Percentiles rank a stretch among this genome's conserved stretches.
Conservation (phyloP, 2,797 vertebrate species). For the Hylomyscus alleni region DNA sequence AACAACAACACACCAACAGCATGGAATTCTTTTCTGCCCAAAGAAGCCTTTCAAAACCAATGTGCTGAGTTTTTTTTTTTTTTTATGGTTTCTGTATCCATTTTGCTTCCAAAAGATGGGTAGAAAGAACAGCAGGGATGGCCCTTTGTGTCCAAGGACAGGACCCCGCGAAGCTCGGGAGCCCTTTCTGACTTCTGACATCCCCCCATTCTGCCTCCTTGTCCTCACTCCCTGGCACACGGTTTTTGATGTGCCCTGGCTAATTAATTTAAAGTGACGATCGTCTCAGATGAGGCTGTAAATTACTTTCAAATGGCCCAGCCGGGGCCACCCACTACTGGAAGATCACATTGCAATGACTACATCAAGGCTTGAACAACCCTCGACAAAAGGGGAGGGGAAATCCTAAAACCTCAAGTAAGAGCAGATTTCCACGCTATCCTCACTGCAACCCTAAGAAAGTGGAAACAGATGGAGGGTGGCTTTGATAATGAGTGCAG, state of each 20-base stretch:
- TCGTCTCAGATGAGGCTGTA: constrained; percentile 88
- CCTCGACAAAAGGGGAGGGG: constrained; percentile 82
- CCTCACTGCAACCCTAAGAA: constrained; percentile 81
- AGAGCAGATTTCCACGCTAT: constrained; percentile 87
- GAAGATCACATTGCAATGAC: constrained; percentile 86
- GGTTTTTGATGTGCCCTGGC: constrained; percentile 82
- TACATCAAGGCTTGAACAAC: constrained; percentile 86
- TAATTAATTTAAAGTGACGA: constrained; percentile 89
- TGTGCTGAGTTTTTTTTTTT: not conserved
- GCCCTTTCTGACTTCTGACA: constrained; percentile 58
- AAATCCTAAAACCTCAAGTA: constrained; percentile 85
- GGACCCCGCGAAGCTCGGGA: not conserved
- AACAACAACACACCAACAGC: not conserved
- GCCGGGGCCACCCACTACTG: constrained; percentile 88
- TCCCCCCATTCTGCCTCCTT: not conserved
- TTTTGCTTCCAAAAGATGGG: constrained; percentile 60
- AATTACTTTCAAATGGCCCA: constrained; percentile 89
- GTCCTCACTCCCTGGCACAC: too few relatives aligned
- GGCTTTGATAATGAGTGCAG: constrained; percentile 88
- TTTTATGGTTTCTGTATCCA: not conserved
- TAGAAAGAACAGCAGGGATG: not conserved
- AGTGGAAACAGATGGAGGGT: constrained; percentile 89
- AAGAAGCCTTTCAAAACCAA: constrained; percentile 69
- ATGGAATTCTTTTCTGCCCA: constrained; percentile 62
- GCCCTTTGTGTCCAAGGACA: not conserved